Percentiles rank a stretch among this genome's conserved stretches.
Conservation (phyloP, 2,113 vertebrate genomes). For the Toxotes jaculatrix region DNA sequence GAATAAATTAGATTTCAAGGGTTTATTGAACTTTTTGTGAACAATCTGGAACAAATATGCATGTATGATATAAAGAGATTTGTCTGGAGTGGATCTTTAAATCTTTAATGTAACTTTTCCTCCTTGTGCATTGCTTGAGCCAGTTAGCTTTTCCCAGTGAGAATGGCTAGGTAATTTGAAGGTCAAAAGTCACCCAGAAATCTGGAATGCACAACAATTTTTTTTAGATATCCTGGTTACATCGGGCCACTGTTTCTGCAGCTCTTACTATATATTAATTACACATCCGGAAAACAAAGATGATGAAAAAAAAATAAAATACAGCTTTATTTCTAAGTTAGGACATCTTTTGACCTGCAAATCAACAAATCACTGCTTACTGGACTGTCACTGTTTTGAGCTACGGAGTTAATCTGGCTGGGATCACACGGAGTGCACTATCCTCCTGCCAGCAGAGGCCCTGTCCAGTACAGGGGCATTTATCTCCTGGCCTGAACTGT, state of each 20-base stretch:
- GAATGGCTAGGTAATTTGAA: not conserved
- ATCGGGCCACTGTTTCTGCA: not conserved
- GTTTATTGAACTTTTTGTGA: not conserved
- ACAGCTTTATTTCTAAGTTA: not conserved
- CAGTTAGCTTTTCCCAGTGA: not conserved
- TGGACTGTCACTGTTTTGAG: conserved; percentile 25
- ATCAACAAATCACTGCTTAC: conserved; percentile 16
- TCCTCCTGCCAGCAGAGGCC: conserved; percentile 75
- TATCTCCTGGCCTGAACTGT: conserved; percentile 82
- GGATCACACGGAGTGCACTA: conserved; percentile 74
- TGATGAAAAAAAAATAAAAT: not conserved
- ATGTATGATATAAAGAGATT: not conserved
- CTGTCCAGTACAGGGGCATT: conserved; percentile 76
- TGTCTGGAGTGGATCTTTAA: not conserved
- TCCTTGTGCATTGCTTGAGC: not conserved
- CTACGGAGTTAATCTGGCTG: conserved; percentile 43
- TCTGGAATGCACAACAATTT: not conserved
- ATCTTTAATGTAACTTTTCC: not conserved
- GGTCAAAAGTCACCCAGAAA: not conserved
- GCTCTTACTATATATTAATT: fast-evolving
- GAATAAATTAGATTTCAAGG: not conserved
- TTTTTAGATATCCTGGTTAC: not conserved
- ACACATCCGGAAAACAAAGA: not conserved
- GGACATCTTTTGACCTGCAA: conserved; percentile 18
- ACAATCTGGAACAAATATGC: not conserved